A percentile compares a stretch with the other conserved stretches of the same genome.
Conservation (phyloP, 2,113 vertebrate genomes). For the Mormoops blainvillei region DNA sequence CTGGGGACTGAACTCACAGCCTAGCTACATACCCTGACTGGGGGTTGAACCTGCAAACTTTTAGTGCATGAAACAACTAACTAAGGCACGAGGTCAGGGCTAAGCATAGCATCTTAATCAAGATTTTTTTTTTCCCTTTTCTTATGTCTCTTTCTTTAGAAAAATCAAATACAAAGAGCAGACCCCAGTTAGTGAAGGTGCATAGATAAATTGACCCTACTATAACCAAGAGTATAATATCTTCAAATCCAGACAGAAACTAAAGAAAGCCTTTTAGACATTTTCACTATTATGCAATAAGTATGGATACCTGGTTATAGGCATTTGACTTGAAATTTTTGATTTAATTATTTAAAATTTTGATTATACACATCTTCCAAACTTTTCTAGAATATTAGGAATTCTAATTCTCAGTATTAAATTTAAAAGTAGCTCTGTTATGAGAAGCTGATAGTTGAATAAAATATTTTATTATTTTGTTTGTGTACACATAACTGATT, state of each 20-base stretch:
- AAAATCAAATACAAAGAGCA: not conserved
- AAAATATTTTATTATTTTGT: conserved; percentile 4
- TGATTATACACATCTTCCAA: not conserved
- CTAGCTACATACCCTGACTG: not conserved
- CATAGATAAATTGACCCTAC: not conserved
- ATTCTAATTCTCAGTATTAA: not conserved
- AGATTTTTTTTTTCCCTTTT: not conserved
- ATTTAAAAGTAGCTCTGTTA: not conserved
- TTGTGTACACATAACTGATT: not conserved
- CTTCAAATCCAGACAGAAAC: not conserved
- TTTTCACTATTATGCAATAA: not conserved
- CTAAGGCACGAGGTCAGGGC: not conserved
- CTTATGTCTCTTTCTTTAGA: not conserved
- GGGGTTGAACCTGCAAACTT: not conserved
- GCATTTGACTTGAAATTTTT: not conserved
- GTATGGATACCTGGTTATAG: not conserved
- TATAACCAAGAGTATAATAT: not conserved
- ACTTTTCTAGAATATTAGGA: not conserved
- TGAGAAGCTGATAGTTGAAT: not conserved
- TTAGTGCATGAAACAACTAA: not conserved
- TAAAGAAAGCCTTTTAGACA: not conserved
- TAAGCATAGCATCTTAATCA: not conserved
- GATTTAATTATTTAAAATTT: not conserved
- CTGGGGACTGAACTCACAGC: too few relatives aligned
- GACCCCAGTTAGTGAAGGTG: not conserved